Base-by-base conservation (phyloP, 2,113 vertebrate species). In the Gymnogyps californianus region DNA sequence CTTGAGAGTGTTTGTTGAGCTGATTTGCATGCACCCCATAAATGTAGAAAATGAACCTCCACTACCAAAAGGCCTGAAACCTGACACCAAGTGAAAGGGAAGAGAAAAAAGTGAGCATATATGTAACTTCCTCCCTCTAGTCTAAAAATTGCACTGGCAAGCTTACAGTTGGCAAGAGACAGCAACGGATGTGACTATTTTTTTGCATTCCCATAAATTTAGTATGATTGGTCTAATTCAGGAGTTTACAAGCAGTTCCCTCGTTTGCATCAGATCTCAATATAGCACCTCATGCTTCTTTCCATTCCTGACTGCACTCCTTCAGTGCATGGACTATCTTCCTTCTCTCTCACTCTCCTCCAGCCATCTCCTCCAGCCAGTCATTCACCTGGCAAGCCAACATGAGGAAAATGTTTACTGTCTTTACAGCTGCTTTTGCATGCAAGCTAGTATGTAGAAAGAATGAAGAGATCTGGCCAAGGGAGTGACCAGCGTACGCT, bases 141-240 rank as follows among this genome's bases (percentile, higher is more conserved):
- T 81, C 80, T 95, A 95, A 92, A 94, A 94, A 89, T 47, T 61
- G 17, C 64, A 29, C 65, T 96, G 95, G 93, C 88, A 78, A 74
- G 24, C 29, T 80, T 83, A 89, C 80, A 92, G 52, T 40, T 95
- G 94, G 89, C 92, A 88, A 66, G 51, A 58, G 62, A 21, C 25
- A 54, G 26, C 55, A 94, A 71, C 6, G 71, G 92, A 93, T 96
- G 83, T 0, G 0, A 85, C 67, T 81, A 5, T 80, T 65, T 75
- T 94, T 93, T 86, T 78, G 32, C 61, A 78, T 90, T 94, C 76
- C 64, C 51, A 24, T 69, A 89, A 91, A 89, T 95, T 81, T 76
- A 78, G 65, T 25, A 62, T 20, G 44, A 69, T 77, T 71, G 25
- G n/a, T 75, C 83, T 96, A 94, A 94, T 94, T 87, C 77, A 46